Conservation (phyloP, 2,797 vertebrate species). For the Simalia tracyae region DNA sequence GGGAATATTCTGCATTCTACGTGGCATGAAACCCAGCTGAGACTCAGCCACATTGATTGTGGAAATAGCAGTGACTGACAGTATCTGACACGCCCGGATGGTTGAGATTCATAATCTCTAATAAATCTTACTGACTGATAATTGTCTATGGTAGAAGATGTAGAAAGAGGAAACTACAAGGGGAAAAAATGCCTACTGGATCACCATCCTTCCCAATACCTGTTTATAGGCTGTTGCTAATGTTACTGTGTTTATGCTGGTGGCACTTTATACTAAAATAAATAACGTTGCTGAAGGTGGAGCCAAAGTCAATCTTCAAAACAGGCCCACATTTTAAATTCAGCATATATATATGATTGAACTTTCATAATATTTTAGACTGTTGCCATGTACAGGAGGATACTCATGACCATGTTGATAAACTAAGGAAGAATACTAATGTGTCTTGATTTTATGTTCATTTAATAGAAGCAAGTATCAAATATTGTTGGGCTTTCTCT, state of each 20-base stretch:
- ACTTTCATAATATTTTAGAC: background rate
- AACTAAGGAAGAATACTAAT: background rate
- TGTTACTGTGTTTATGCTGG: background rate
- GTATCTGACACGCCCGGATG: background rate
- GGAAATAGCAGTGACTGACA: no score
- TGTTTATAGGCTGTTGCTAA: background rate
- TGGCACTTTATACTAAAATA: background rate
- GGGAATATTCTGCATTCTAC: background rate
- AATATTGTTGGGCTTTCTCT: background rate
- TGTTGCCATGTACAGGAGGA: background rate
- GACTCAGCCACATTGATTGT: no score
- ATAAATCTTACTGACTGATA: background rate
- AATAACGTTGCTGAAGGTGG: background rate
- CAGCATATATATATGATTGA: no score
- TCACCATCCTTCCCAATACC: background rate
- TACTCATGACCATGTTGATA: background rate
- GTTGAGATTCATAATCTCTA: no score
- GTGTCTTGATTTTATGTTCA: background rate
- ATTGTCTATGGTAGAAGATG: background rate
- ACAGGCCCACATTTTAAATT: background rate
- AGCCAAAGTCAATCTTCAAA: background rate
- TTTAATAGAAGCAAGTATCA: background rate
- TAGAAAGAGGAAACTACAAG: background rate
- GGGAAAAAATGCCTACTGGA: no score
- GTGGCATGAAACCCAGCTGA: no score